Evolutionary conservation across 2,113 vertebrate genomes (phyloP), one percentile per base, ranked within the genome.

Genomic region (Embiotoca jacksoni): DNA sequence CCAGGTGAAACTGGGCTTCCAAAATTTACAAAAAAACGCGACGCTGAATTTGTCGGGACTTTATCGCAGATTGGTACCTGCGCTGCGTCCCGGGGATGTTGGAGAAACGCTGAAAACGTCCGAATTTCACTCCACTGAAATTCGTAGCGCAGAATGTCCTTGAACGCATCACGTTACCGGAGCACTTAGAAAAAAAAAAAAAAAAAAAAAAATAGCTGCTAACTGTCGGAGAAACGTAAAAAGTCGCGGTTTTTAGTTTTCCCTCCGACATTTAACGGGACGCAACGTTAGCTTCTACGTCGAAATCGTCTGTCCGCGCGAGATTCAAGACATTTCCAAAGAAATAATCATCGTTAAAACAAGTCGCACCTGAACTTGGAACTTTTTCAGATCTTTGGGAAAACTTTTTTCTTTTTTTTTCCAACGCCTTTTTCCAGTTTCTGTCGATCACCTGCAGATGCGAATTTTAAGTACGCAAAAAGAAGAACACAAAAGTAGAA

Each of bases 321-420:
- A 3, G 11, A 44, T 39, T 4, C 9, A 47, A 15, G 72, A 75
- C 81, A 68, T 88, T 87, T 84, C 76, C 76, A 89, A 88, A 89
- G 83, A 88, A 59, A 72, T 44, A 61, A 63, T 81, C 69, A 57
- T 80, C 80, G 49, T 78, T 23, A 23, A 41, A 73, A 52, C 46
- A 1, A 60, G 66, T 75, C 46, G 47, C 62, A 37, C 64, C 66
- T 84, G 78, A 23, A 90, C 88, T 84, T 88, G 78, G 88, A 90
- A 23, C 23, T 57, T 66, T 75, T 74, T 60, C 4, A 44, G 10
- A 44, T 44, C 13, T 44, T 44, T 44, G 6, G 10, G 41, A 11
- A 11, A 3, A 74, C 44, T 3, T 4, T 50, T 83, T 59, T 1
- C n/a, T 67, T 55, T 47, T 50, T 36, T 67, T 55, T 47, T 50